Evolutionary conservation across 2,888 invertebrate species (phyloP).

Genomic region (Acronicta psi): DNA sequence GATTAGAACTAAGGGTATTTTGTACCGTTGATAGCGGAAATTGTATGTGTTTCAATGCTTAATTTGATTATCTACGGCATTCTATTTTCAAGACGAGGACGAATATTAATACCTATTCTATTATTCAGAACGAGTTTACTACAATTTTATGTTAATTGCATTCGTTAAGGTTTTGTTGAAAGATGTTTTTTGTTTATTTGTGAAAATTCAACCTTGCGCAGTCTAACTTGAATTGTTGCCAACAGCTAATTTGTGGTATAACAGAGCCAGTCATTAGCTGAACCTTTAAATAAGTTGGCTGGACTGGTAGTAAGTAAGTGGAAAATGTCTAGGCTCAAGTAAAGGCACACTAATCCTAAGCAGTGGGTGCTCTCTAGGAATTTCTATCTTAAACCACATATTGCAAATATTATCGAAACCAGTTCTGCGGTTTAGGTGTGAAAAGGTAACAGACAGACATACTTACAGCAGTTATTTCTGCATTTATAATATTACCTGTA

Average conservation of each 20-base stretch:
- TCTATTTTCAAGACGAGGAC: constrained; percentile 41
- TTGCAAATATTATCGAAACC: no score
- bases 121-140: constrained; percentile 45
- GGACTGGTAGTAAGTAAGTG: no score
- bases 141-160: constrained; percentile 44
- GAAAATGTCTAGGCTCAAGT: no score
- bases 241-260: background rate
- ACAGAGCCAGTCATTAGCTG: no score
- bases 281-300: no score
- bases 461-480: no score
- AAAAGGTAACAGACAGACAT: no score
- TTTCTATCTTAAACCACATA: no score
- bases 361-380: no score
- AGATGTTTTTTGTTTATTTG: background rate
- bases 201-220: constrained; percentile 1
- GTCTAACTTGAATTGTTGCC: background rate
- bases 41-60: constrained; percentile 13
- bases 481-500: no score
- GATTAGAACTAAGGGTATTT: background rate
- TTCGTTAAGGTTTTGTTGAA: constrained; percentile 24
- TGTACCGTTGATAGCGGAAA: constrained; percentile 11
- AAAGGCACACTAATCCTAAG: no score
- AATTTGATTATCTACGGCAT: constrained; percentile 20
- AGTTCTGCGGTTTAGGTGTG: no score
- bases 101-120: constrained; percentile 37